Evolutionary conservation across 2,113 vertebrate genomes (phyloP).

Genomic region (Oreocharis arfaki): DNA sequence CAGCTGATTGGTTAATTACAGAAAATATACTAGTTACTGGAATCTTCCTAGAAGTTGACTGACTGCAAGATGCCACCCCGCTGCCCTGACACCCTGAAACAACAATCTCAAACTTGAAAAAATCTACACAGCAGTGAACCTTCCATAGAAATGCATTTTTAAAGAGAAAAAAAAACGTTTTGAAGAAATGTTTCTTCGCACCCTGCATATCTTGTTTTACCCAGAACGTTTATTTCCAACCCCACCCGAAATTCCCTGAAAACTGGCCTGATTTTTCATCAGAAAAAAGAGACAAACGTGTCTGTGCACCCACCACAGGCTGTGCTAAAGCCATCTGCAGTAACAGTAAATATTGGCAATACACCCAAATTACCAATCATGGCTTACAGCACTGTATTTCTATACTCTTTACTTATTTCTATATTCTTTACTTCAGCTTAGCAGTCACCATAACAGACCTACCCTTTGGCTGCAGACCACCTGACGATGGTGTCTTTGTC

Average conservation of each 20-base stretch:
- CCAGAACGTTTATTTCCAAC: not conserved
- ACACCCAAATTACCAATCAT: not conserved
- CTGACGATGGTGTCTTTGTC: constrained; percentile 95
- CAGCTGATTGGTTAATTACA: not conserved
- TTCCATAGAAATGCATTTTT: not conserved
- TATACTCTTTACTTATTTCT: not conserved
- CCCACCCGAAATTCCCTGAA: not conserved
- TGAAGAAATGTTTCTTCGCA: not conserved
- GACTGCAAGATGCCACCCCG: not conserved
- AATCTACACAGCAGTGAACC: not conserved
- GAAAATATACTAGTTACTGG: not conserved
- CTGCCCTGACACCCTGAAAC: not conserved
- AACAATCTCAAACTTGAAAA: not conserved
- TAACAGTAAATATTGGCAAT: not conserved
- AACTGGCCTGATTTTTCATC: not conserved
- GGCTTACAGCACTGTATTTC: not conserved
- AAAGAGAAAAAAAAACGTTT: not conserved
- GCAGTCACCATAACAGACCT: constrained; percentile 26
- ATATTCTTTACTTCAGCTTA: not conserved
- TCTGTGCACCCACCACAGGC: not conserved
- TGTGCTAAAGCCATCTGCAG: not conserved
- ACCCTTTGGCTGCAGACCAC: constrained; percentile 98
- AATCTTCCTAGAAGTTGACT: not conserved
- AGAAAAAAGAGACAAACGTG: not conserved
- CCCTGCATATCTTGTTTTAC: not conserved